Evolutionary conservation across 2,797 vertebrate species (phyloP).

Genomic region (Melanotaenia pygmaea): DNA sequence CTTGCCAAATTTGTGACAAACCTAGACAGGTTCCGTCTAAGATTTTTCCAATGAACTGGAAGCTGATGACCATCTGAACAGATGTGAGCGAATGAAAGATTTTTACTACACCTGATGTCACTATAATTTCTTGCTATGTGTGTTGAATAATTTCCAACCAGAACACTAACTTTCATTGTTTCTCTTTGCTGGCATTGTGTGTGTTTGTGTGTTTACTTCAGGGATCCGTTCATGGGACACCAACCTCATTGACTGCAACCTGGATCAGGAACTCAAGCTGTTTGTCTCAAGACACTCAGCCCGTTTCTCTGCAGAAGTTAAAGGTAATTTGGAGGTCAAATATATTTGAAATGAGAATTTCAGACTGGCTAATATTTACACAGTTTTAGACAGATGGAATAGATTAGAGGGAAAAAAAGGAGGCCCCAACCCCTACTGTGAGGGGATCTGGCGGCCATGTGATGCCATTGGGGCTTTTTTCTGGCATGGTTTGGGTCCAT

Average conservation of each 20-base stretch:
- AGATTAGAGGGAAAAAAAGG: background rate
- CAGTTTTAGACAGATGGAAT: background rate
- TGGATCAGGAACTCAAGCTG: slow-evolving; percentile 98
- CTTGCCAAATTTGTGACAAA: slow-evolving; percentile 42
- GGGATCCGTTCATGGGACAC: slow-evolving; percentile 99
- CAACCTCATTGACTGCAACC: slow-evolving; percentile 93
- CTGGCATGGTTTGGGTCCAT: slow-evolving; percentile 4
- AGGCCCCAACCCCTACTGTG: slow-evolving; percentile 1
- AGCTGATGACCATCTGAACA: slow-evolving; percentile 11
- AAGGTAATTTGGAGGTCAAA: slow-evolving; percentile 85
- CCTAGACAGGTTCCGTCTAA: slow-evolving; percentile 30
- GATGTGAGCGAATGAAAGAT: background rate
- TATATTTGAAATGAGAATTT: background rate
- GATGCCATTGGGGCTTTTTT: background rate
- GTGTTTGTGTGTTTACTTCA: slow-evolving; percentile 72
- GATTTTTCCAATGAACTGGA: slow-evolving; percentile 43
- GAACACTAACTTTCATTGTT: background rate
- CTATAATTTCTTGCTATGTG: slow-evolving; percentile 4
- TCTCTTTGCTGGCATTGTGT: slow-evolving; percentile 7
- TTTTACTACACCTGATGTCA: slow-evolving; percentile 27
- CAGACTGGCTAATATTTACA: background rate
- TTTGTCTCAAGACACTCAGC: slow-evolving; percentile 98
- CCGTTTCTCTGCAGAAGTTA: slow-evolving; percentile 94
- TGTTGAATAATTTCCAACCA: slow-evolving; percentile 13
- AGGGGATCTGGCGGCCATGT: background rate